These are phyloP conservation scores for Zapornia atra DNA, from an alignment of 2,113 vertebrate genomes.

Conservation along the genomic window DNA sequence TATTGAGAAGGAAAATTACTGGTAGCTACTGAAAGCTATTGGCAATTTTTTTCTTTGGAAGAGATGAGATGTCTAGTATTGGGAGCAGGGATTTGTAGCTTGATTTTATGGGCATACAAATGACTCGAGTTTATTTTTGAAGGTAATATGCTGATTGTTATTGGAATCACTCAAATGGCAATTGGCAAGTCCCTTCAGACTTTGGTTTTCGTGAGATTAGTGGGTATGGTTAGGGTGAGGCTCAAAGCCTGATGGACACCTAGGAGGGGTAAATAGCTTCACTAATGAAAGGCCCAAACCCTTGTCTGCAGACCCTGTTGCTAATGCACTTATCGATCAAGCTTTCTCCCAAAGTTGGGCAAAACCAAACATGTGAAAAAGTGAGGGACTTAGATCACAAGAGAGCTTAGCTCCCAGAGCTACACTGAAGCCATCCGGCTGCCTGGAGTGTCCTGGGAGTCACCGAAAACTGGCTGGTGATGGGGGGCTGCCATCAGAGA, in stretches of 20 bases:
- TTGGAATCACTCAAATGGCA: background rate
- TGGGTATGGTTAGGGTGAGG: too few species aligned
- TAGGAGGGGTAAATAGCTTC: background rate
- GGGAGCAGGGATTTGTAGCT: background rate
- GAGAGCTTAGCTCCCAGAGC: background rate
- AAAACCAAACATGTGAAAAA: background rate
- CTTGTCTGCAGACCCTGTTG: background rate
- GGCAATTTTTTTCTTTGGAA: background rate
- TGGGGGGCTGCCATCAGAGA: accelerated
- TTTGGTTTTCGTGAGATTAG: background rate
- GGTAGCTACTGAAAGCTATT: background rate
- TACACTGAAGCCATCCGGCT: accelerated
- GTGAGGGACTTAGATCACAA: background rate
- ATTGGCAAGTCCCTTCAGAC: background rate
- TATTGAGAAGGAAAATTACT: background rate
- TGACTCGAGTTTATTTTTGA: background rate
- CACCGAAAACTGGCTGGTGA: background rate
- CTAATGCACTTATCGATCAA: background rate
- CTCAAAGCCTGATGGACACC: background rate
- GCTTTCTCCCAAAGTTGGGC: background rate
- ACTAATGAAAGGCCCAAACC: background rate
- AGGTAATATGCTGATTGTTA: background rate
- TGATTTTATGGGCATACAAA: background rate
- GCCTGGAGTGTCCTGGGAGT: background rate
- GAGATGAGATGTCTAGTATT: background rate